Conservation (phyloP, 2,797 vertebrate genomes). For the Philypnodon macrostomus region DNA sequence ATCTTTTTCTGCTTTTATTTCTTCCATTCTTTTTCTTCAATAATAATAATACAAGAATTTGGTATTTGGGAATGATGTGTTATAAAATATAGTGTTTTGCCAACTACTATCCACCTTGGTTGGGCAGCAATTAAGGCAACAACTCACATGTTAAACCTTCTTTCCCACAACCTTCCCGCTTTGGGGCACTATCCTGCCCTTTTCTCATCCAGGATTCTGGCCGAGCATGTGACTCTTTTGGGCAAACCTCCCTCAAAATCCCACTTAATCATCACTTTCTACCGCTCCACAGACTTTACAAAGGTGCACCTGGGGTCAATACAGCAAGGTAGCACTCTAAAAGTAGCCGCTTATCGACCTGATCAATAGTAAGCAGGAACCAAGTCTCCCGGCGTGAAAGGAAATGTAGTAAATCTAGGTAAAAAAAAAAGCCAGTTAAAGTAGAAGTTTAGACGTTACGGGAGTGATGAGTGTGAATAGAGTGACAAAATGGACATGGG, state of each 20-base stretch:
- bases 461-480: slow-evolving; percentile 9
- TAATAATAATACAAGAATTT: too few relatives aligned
- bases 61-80: too few relatives aligned
- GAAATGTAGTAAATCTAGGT: slow-evolving; percentile 31
- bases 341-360: slow-evolving; percentile 51
- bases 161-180: slow-evolving; percentile 49
- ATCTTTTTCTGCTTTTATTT: too few relatives aligned
- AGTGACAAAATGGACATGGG: slow-evolving; percentile 34
- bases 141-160: slow-evolving; percentile 46
- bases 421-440: slow-evolving; percentile 3
- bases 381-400: slow-evolving; percentile 22
- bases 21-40: too few relatives aligned
- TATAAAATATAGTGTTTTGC: too few relatives aligned
- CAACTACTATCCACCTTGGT: too few relatives aligned
- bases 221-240: slow-evolving; percentile 47
- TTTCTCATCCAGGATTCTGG: slow-evolving; percentile 44
- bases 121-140: slow-evolving; percentile 17
- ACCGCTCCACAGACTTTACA: slow-evolving; percentile 37
- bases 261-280: slow-evolving; percentile 54
- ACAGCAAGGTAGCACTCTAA: slow-evolving; percentile 45
- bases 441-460: too few relatives aligned
- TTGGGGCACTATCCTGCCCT: slow-evolving; percentile 39
- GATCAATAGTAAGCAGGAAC: slow-evolving; percentile 41
- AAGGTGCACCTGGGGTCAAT: slow-evolving; percentile 44
- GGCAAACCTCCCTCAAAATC: slow-evolving; percentile 50